Conservation (phyloP, 2,113 vertebrate species). For the Sebastes fasciatus region DNA sequence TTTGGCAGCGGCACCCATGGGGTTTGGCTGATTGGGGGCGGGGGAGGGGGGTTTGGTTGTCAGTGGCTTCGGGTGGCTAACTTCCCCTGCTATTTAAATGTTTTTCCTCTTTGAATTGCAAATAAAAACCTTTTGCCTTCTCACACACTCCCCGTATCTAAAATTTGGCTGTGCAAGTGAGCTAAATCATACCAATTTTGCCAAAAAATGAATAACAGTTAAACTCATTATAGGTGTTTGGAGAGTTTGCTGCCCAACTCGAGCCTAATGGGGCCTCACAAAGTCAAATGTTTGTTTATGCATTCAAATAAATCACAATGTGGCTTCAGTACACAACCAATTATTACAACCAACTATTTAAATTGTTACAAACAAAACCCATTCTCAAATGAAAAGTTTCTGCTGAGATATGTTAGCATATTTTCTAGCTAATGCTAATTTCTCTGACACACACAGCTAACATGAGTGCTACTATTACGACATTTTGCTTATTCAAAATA, state of each 20-base stretch:
- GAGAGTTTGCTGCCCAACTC: no score
- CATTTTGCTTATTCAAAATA: not conserved
- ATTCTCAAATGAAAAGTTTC: not conserved
- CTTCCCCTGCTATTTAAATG: not conserved
- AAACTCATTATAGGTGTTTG: not conserved
- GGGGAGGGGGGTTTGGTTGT: not conserved
- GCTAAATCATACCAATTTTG: not conserved
- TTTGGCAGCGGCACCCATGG: constrained; percentile 1
- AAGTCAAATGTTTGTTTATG: not conserved
- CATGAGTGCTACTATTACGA: not conserved
- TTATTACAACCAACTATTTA: not conserved
- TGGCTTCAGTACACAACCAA: not conserved
- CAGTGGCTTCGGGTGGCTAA: not conserved
- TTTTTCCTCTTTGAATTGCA: not conserved
- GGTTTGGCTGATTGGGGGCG: not conserved
- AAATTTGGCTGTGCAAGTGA: not conserved
- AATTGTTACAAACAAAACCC: not conserved
- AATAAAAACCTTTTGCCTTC: not conserved
- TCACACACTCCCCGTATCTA: not conserved
- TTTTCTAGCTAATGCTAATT: not conserved
- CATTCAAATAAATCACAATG: not conserved
- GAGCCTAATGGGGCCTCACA: not conserved
- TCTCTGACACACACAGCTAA: not conserved
- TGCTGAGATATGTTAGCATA: not conserved
- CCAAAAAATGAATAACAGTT: not conserved